A percentile compares a stretch with the other conserved stretches of the same genome.
These are phyloP conservation scores for Listronotus oregonensis DNA, from an alignment of 1,140 invertebrate genomes.

Conservation along the genomic window DNA sequence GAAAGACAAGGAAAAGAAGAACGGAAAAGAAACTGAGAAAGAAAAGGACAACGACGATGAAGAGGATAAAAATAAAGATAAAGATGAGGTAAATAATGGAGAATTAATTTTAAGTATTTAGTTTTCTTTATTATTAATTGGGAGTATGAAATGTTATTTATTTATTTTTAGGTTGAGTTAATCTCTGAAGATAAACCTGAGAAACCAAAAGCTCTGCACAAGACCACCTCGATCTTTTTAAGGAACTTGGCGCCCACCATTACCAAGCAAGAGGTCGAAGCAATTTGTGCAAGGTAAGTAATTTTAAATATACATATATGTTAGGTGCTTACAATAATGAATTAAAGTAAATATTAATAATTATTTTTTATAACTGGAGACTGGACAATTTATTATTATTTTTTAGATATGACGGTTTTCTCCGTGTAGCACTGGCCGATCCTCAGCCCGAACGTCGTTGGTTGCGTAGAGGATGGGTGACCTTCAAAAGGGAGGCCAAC, in stretches of 20 bases:
- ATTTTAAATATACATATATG: too few species aligned
- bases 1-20: conserved; percentile 27
- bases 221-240: conserved; percentile 96
- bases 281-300: conserved; percentile 82
- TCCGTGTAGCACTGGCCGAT: conserved; percentile 96
- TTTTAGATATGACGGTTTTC: conserved; percentile 82
- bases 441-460: conserved; percentile 94
- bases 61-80: conserved; percentile 52
- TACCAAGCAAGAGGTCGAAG: conserved; percentile 82
- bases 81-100: conserved; percentile 41
- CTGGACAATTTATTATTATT: too few species aligned
- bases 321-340: too few species aligned
- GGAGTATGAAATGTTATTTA: too few species aligned
- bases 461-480: conserved; percentile 97
- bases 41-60: conserved; percentile 41
- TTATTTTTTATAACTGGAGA: too few species aligned
- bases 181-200: conserved; percentile 63
- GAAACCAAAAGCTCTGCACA: conserved; percentile 76
- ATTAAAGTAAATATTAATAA: too few species aligned
- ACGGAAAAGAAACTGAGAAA: conserved; percentile 39
- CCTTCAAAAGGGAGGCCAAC: conserved; percentile 94
- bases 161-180: conserved; percentile 43
- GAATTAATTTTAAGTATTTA: too few species aligned
- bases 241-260: conserved; percentile 94
- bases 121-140: too few species aligned